These are phyloP conservation scores for Arremon brunneinucha DNA, from an alignment of 2,797 vertebrate species.

Conservation along the genomic window DNA sequence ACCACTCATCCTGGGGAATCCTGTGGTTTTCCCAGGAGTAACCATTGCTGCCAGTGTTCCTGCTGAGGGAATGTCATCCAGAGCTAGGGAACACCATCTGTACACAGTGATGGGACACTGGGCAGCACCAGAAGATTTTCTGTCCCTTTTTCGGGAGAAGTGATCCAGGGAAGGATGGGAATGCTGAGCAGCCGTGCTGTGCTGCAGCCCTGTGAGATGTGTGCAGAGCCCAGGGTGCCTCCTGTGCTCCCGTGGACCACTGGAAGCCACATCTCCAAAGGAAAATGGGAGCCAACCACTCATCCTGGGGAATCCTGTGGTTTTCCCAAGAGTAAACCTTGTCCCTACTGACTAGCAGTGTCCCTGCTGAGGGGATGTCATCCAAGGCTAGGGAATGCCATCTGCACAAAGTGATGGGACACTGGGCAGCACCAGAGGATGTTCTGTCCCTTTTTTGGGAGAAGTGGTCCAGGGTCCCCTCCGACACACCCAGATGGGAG, in stretches of 20 bases:
- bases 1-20: accelerated
- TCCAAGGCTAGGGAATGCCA: accelerated
- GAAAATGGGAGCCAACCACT: accelerated
- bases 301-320: accelerated
- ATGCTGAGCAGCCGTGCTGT: background rate
- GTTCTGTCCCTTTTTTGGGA: background rate
- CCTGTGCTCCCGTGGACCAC: accelerated
- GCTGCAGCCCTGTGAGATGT: background rate
- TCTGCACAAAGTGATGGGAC: background rate
- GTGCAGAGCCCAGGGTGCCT: background rate
- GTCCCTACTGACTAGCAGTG: background rate
- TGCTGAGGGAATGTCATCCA: background rate
- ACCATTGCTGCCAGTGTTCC: accelerated
- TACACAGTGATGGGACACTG: background rate
- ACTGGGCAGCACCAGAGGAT: background rate
- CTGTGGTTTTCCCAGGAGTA: too few species aligned
- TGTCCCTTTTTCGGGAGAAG: background rate
- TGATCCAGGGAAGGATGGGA: background rate
- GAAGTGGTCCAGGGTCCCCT: accelerated
- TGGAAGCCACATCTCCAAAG: accelerated
- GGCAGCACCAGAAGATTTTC: background rate
- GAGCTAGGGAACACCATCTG: accelerated
- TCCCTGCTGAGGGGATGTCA: background rate
- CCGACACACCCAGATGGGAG: background rate
- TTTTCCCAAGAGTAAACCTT: accelerated